Base-by-base conservation (phyloP, 2,113 vertebrate genomes). In the Spizaetus ornatus region DNA sequence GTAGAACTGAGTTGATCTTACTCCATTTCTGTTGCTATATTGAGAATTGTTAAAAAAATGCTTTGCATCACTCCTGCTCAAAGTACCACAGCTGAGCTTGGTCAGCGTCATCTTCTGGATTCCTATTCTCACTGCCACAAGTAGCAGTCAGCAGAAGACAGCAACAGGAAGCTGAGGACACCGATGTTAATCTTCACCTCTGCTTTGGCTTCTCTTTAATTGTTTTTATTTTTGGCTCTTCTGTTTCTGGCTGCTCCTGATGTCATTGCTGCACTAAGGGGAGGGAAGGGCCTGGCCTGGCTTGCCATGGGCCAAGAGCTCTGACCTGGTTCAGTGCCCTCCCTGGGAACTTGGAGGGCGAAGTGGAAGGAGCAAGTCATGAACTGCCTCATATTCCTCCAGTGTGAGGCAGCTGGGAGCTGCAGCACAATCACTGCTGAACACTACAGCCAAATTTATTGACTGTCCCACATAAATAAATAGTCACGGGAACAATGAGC, bases 381-480 rank as follows among this genome's bases (percentile, higher is more conserved):
- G 65, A 82, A 61, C 53, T 38, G 56, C 70, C 53, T 94, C 9
- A 0, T 93, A 38, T 78, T 83, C 91, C 83, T 92, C n/a, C 86
- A 84, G 43, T 6, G 17, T 45, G 48, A 96, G 88, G 73, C 43
- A 87, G 70, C 70, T 84, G 77, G 56, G 43, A 93, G 45, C 86
- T 88, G 80, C 65, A 58, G 47, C 76, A 90, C 82, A 93, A 66
- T 86, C 63, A 19, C 52, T 88, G 59, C 80, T 47, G 38, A 74
- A 25, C 61, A 48, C 81, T 53, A 50, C 72, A 56, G 29, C 22
- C 65, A 73, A 91, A 79, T 96, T 95, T 96, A 88, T 96, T 85
- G 90, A 93, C 91, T 42, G 52, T 94, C 91, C 66, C 61, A 61
- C 83, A 59, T 74, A 86, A 96, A 96, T 92, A 93, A 97, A 96